Conservation (phyloP, 2,113 vertebrate genomes). For the Porphyrio hochstetteri region DNA sequence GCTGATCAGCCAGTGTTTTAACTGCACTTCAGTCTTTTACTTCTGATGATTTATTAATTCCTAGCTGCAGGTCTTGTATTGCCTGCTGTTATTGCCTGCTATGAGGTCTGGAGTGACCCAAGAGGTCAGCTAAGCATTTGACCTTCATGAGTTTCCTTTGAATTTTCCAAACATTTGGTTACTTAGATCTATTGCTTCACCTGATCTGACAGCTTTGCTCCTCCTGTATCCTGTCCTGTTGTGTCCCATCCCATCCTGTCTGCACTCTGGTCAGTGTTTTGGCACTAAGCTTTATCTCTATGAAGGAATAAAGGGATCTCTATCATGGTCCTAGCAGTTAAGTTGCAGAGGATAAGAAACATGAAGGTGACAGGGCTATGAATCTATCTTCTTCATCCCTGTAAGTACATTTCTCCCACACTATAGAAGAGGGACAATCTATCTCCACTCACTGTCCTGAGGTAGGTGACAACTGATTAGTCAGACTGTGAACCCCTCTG, state of each 20-base stretch:
- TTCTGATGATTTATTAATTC: not conserved
- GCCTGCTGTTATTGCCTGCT: not conserved
- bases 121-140: not conserved
- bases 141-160: not conserved
- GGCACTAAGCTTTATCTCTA: not conserved
- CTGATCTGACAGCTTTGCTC: not conserved
- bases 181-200: not conserved
- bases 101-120: not conserved
- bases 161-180: not conserved
- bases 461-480: not conserved
- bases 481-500: not conserved
- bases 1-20: not conserved
- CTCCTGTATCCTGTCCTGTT: not conserved
- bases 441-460: not conserved
- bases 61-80: not conserved
- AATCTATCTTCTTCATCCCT: not conserved
- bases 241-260: not conserved
- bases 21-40: not conserved
- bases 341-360: not conserved
- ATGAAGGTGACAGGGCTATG: not conserved
- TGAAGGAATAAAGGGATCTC: not conserved
- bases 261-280: not conserved
- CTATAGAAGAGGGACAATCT: not conserved
- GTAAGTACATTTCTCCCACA: not conserved
- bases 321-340: not conserved